Base-by-base conservation (phyloP, 2,113 vertebrate genomes). In the Anguilla rostrata region DNA sequence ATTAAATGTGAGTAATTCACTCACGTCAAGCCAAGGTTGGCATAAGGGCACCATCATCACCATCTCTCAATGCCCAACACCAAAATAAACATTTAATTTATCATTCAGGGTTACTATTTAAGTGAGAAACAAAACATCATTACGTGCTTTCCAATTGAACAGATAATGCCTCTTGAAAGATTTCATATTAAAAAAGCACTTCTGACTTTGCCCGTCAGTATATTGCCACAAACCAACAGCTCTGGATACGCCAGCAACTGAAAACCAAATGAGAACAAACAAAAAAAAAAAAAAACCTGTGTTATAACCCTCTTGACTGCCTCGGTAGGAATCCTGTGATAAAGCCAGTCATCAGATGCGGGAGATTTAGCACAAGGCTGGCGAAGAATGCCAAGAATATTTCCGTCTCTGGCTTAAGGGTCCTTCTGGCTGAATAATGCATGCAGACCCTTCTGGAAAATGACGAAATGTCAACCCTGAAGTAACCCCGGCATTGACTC, bases 401-500 rank as follows among this genome's bases (percentile, higher is more conserved):
- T 86, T 82, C 39, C 81, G 84, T 87, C 79, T 90, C 63, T 86
- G 85, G 85, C 84, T 84, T 0, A 53, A 34, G 86, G 84, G 66
- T 75, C 90, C 84, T 85, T 85, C 79, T 56, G 89, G 84, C 40
- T 60, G 86, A 87, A 39, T 46, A 46, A 88, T 88, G 85, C 90
- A 88, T 22, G 87, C 82, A 66, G 86, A 34, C 11, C 82, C 49
- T 89, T 84, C 56, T n/a, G 12, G 80, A 88, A 85, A 86, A 81
- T 90, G 88, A 89, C 90, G 90, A 89, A 87, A 83, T 41, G 87
- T 57, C 34, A 41, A 80, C 88, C 85, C 88, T 84, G 81, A 78
- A 88, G 60, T 81, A 80, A 90, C 85, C 86, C 81, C 49, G 49
- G 9, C 6, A 81, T 83, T 86, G 87, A 63, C 81, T 86, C 57